These are phyloP conservation scores for Apistogramma diplotaenia DNA, from an alignment of 2,113 vertebrate genomes.

Conservation along the genomic window DNA sequence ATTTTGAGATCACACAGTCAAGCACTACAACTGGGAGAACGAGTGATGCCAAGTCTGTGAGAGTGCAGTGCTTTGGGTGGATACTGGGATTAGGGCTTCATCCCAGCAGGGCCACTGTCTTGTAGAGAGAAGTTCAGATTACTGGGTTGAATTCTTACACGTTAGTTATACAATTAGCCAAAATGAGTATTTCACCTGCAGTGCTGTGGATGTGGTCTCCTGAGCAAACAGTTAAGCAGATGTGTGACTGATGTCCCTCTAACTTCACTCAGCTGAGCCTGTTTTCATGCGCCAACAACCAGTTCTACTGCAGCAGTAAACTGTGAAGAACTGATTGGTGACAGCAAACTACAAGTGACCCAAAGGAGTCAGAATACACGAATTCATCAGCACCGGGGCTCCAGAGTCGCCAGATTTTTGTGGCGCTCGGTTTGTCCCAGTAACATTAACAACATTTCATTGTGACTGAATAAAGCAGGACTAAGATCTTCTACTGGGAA, in stretches of 20 bases:
- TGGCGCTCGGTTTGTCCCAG: neutral
- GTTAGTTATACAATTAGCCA: neutral
- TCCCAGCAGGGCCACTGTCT: neutral
- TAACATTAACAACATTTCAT: neutral
- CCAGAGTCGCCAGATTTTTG: neutral
- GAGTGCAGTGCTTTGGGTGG: neutral
- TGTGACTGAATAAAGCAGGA: neutral
- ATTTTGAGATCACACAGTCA: neutral
- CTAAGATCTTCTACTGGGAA: neutral
- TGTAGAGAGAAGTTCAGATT: neutral
- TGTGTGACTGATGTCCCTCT: neutral
- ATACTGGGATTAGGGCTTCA: accelerated
- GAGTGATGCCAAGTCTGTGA: neutral
- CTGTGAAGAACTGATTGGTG: neutral
- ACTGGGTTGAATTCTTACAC: neutral
- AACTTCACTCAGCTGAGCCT: neutral
- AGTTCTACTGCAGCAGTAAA: too few relatives aligned
- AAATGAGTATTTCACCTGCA: neutral
- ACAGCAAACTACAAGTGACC: neutral
- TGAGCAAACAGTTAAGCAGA: neutral
- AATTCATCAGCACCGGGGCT: neutral
- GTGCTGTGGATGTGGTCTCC: accelerated
- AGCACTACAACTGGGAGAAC: neutral
- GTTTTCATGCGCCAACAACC: too few relatives aligned
- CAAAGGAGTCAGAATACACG: neutral